A percentile compares a stretch with the other conserved stretches of the same genome.
Conservation (phyloP, 2,888 invertebrate species). For the Cheilosia scutellata region DNA sequence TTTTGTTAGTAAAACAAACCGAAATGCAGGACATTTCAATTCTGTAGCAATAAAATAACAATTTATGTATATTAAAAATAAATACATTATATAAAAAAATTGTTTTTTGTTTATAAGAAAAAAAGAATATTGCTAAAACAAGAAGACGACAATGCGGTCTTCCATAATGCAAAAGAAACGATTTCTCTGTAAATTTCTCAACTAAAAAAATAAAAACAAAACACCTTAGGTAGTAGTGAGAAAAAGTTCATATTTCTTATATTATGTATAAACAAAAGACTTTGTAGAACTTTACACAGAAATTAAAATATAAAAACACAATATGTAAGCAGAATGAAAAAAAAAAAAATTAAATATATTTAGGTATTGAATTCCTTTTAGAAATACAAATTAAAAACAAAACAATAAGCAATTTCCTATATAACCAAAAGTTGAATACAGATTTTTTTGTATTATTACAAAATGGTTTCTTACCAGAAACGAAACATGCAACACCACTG, state of each 20-base stretch:
- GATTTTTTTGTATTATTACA: constrained; percentile 10
- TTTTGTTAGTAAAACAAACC: constrained; percentile 13
- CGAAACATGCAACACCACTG: constrained; percentile 57
- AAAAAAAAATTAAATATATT: constrained; percentile 38
- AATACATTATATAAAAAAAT: constrained; percentile 26
- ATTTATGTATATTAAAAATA: constrained; percentile 15
- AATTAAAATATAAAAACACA: constrained; percentile 31
- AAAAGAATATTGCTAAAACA: constrained; percentile 10
- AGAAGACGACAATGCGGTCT: constrained; percentile 67
- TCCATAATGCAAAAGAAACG: constrained; percentile 46
- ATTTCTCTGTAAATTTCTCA: constrained; percentile 49
- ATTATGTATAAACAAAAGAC: constrained; percentile 52
- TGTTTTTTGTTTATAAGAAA: neutral
- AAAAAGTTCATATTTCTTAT: constrained; percentile 21
- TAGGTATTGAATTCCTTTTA: constrained; percentile 71
- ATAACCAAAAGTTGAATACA: constrained; percentile 20
- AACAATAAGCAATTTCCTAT: constrained; percentile 66
- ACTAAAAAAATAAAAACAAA: constrained; percentile 17
- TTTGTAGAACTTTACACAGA: constrained; percentile 68
- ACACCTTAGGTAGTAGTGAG: constrained; percentile 54
- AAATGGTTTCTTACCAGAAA: constrained; percentile 66
- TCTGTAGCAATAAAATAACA: constrained; percentile 44
- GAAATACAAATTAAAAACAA: constrained; percentile 27
- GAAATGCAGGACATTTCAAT: constrained; percentile 72
- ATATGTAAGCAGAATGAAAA: constrained; percentile 18